Percentiles rank a stretch among this genome's conserved stretches.
phyloP scores from a whole-genome alignment of 2,888 invertebrate genomes.

The Epinotia bilunana region DNA sequence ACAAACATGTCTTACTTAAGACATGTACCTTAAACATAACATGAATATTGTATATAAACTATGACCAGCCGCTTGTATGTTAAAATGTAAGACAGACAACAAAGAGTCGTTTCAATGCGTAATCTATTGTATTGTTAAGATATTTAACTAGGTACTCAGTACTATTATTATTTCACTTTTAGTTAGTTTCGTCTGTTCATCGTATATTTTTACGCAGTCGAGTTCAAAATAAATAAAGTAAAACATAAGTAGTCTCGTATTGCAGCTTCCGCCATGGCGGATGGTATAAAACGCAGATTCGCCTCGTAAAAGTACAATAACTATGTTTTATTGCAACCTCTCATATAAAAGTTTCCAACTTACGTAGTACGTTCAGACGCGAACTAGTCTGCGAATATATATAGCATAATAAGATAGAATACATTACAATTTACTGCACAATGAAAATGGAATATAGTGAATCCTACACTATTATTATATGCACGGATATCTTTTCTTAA shows the following conservation, averaged over 20 bases:
- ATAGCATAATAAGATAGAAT: conserved; percentile 45
- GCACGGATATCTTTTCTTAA: too few relatives aligned
- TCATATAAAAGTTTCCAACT: conserved; percentile 56
- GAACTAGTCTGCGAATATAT: conserved; percentile 28
- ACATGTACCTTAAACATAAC: too few relatives aligned
- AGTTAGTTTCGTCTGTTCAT: background rate
- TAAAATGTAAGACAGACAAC: too few relatives aligned
- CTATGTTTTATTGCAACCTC: conserved; percentile 59
- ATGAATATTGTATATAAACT: too few relatives aligned
- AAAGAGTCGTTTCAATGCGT: too few relatives aligned
- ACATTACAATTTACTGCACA: conserved; percentile 46
- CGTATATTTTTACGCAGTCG: background rate
- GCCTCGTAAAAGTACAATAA: conserved; percentile 60
- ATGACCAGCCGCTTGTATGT: too few relatives aligned
- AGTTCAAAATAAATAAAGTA: conserved; percentile 8
- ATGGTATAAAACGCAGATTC: conserved; percentile 57
- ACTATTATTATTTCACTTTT: too few relatives aligned
- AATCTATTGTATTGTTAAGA: too few relatives aligned
- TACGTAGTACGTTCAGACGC: conserved; percentile 49
- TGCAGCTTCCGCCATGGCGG: conserved; percentile 39
- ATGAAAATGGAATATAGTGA: background rate
- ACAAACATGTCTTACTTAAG: background rate
- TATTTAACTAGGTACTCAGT: too few relatives aligned
- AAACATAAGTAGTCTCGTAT: conserved; percentile 3
- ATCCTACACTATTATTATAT: too few relatives aligned